These are phyloP conservation scores for Stegophylla sp. DNA, from an alignment of 2,888 invertebrate species.

Conservation along the genomic window DNA sequence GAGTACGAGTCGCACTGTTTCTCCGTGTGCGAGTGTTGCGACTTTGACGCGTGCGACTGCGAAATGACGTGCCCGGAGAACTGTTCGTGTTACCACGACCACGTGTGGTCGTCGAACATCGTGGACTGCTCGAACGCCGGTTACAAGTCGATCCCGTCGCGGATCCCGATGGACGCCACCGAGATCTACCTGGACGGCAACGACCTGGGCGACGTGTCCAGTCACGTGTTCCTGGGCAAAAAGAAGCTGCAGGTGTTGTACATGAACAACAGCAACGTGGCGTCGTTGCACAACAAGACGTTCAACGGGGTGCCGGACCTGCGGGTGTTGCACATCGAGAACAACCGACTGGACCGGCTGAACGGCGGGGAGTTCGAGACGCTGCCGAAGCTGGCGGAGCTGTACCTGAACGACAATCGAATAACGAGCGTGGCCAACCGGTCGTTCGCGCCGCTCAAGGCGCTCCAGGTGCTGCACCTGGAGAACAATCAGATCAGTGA, in stretches of 20 bases:
- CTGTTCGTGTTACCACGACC: slow-evolving; percentile 94
- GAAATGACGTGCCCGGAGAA: slow-evolving; percentile 94
- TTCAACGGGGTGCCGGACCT: slow-evolving; percentile 86
- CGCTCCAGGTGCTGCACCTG: slow-evolving; percentile 76
- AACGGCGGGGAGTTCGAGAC: slow-evolving; percentile 84
- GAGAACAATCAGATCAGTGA: slow-evolving; percentile 83
- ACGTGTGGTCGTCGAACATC: slow-evolving; percentile 90
- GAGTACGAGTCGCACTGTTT: slow-evolving; percentile 92
- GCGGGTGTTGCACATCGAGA: slow-evolving; percentile 82
- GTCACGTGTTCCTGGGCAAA: slow-evolving; percentile 89
- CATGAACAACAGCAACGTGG: slow-evolving; percentile 87
- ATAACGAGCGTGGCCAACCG: slow-evolving; percentile 77
- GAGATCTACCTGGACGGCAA: slow-evolving; percentile 93
- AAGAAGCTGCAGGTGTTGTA: slow-evolving; percentile 87
- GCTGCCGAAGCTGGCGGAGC: slow-evolving; percentile 81
- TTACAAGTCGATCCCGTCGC: slow-evolving; percentile 83
- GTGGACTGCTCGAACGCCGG: slow-evolving; percentile 87
- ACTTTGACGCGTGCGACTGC: slow-evolving; percentile 96
- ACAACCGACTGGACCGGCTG: slow-evolving; percentile 81
- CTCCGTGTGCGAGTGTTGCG: slow-evolving; percentile 93
- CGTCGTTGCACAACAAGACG: slow-evolving; percentile 84
- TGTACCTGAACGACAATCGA: slow-evolving; percentile 79
- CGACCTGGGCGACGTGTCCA: slow-evolving; percentile 83
- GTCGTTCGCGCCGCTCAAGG: slow-evolving; percentile 77
- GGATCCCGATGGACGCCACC: slow-evolving; percentile 94